Evolutionary conservation across 30 jellyfish, hydroid and myxozoan species (phyloP).

Genomic region (Pseudorhiza aurosa): DNA sequence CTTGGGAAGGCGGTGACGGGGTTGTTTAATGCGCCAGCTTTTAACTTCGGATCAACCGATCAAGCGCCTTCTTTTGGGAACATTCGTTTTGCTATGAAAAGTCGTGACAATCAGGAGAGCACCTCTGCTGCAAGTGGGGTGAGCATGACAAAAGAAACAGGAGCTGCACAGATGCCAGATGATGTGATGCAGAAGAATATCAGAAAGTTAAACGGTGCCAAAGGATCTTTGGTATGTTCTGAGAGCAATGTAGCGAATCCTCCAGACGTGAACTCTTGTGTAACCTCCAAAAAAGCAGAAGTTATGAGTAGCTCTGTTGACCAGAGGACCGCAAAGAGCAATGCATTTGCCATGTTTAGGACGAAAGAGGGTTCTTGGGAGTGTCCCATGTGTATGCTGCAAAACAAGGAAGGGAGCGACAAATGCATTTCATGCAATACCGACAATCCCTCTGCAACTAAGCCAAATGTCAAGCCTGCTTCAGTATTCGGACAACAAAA

Average conservation of each 20-base stretch:
- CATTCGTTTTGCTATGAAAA: not conserved
- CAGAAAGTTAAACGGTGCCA: no score
- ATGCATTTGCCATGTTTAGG: not conserved
- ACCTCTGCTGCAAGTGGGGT: not conserved
- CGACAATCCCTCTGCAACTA: not conserved
- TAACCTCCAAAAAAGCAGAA: no score
- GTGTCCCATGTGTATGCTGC: slow-evolving; percentile 39
- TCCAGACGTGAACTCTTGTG: no score
- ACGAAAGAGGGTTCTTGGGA: slow-evolving; percentile 35
- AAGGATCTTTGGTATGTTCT: no score
- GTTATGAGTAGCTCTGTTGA: no score
- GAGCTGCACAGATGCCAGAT: no score
- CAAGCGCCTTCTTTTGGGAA: not conserved
- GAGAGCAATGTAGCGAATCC: no score
- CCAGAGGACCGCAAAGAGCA: not conserved
- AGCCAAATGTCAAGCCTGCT: not conserved
- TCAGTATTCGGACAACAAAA: not conserved
- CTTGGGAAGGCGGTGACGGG: not conserved
- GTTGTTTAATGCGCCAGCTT: not conserved
- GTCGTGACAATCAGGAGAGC: not conserved
- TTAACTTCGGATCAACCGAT: slow-evolving; percentile 2
- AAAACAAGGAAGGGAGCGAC: not conserved
- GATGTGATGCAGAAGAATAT: no score
- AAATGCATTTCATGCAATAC: slow-evolving; percentile 39
- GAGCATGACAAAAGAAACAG: not conserved